Evolutionary conservation across 2,113 vertebrate species (phyloP).

Genomic region (Podarcis muralis): DNA sequence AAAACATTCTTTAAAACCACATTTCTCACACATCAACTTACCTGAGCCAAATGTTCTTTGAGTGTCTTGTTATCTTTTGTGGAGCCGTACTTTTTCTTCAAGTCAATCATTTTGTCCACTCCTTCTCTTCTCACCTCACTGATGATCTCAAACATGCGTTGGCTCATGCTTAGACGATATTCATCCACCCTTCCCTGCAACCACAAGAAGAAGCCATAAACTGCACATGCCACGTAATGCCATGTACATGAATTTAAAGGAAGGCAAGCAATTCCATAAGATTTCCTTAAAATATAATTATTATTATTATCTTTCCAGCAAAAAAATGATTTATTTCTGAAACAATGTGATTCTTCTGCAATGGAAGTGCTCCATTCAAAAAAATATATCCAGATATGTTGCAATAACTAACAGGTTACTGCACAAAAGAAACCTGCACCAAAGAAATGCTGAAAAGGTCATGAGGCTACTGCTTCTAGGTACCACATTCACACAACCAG

Average conservation of each 20-base stretch:
- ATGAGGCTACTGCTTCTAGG: no score
- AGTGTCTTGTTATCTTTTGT: conserved; percentile 58
- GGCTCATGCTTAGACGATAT: conserved; percentile 69
- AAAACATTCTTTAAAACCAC: not conserved
- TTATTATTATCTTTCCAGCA: no score
- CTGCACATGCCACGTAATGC: not conserved
- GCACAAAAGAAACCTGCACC: no score
- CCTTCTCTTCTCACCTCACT: conserved; percentile 70
- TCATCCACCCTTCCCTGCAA: conserved; percentile 75
- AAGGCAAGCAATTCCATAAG: not conserved
- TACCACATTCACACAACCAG: no score
- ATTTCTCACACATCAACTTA: conserved; percentile 27
- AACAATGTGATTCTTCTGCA: no score
- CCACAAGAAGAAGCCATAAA: conserved; percentile 6
- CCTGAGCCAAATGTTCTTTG: conserved; percentile 65
- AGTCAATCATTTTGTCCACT: conserved; percentile 64
- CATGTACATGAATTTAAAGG: not conserved
- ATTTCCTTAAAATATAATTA: not conserved
- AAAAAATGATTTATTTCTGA: no score
- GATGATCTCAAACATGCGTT: conserved; percentile 72
- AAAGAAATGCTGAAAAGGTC: no score
- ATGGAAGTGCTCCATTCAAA: no score
- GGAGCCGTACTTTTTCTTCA: conserved; percentile 76
- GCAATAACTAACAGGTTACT: no score
- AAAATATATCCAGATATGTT: no score